Percentiles rank a stretch among this genome's conserved stretches.
phyloP scores from a whole-genome alignment of 37 sponge, comb jelly and placozoan genomes.

The Aphrocallistes beatrix region DNA sequence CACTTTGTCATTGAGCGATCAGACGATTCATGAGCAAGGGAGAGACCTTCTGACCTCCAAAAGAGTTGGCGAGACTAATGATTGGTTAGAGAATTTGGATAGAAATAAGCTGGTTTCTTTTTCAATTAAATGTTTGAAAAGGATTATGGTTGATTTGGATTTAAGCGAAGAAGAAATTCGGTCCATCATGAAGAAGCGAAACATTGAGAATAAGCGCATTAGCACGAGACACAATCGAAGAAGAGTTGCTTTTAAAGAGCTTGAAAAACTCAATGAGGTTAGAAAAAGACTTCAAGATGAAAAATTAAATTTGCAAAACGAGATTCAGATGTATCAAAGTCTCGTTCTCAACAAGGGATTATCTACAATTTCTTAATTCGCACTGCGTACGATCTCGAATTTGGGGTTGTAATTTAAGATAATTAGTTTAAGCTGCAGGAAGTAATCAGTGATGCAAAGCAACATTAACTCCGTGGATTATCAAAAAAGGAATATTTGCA shows the following conservation, averaged over 20 bases:
- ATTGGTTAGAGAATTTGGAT: neutral
- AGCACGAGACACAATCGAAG: conserved; percentile 11
- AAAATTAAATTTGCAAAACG: neutral
- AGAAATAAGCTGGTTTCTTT: conserved; percentile 1
- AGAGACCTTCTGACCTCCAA: neutral
- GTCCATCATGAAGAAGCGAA: neutral
- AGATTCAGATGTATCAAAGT: neutral
- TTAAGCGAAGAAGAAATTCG: neutral
- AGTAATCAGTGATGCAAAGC: no score
- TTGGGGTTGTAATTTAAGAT: no score
- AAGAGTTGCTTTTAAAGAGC: neutral
- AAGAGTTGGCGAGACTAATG: neutral
- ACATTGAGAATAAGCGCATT: neutral
- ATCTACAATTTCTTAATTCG: no score
- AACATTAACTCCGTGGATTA: no score
- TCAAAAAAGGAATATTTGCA: no score
- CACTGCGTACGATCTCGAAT: no score
- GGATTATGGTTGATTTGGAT: conserved; percentile 5
- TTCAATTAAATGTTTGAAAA: neutral
- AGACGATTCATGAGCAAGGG: neutral
- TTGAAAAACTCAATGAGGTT: neutral
- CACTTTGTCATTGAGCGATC: neutral
- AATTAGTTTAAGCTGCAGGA: no score
- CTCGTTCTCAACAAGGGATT: no score
- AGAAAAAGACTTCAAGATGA: neutral